Evolutionary conservation across 2,888 invertebrate genomes (phyloP).

Genomic region (Gortyna flavago): DNA sequence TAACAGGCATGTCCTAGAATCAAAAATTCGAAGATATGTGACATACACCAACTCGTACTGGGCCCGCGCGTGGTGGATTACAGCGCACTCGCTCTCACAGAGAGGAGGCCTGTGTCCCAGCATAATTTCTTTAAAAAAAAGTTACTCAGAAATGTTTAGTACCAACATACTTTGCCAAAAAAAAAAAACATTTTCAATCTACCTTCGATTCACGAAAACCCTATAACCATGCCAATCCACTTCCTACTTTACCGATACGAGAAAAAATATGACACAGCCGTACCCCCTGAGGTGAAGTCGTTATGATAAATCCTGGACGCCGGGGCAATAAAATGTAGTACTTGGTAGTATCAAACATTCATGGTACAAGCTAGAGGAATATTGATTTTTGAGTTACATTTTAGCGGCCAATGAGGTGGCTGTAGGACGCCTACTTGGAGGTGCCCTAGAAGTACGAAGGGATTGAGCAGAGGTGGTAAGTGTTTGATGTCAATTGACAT

Average conservation of each 20-base stretch:
- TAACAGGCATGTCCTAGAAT: too few relatives aligned
- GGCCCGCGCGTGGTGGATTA: neutral
- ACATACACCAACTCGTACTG: neutral
- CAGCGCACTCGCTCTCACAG: neutral
- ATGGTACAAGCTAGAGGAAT: constrained; percentile 68
- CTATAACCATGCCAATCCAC: constrained; percentile 33
- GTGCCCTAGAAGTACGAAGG: constrained; percentile 56
- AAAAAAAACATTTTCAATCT: constrained; percentile 10
- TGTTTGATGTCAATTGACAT: too few relatives aligned
- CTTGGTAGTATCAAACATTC: constrained; percentile 77
- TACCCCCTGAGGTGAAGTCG: constrained; percentile 55
- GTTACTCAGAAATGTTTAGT: too few relatives aligned
- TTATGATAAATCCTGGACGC: constrained; percentile 64
- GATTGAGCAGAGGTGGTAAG: constrained; percentile 54
- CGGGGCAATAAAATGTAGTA: constrained; percentile 56
- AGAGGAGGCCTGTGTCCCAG: neutral
- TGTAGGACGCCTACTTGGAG: constrained; percentile 71
- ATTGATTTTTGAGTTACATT: constrained; percentile 77
- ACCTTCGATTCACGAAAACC: neutral
- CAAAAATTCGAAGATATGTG: neutral
- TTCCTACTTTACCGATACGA: constrained; percentile 28
- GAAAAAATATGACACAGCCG: constrained; percentile 58
- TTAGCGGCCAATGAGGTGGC: constrained; percentile 70
- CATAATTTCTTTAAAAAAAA: too few relatives aligned
- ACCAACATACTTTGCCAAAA: neutral